phyloP scores from a whole-genome alignment of 2,888 invertebrate genomes.

The Itoplectis maculator region DNA sequence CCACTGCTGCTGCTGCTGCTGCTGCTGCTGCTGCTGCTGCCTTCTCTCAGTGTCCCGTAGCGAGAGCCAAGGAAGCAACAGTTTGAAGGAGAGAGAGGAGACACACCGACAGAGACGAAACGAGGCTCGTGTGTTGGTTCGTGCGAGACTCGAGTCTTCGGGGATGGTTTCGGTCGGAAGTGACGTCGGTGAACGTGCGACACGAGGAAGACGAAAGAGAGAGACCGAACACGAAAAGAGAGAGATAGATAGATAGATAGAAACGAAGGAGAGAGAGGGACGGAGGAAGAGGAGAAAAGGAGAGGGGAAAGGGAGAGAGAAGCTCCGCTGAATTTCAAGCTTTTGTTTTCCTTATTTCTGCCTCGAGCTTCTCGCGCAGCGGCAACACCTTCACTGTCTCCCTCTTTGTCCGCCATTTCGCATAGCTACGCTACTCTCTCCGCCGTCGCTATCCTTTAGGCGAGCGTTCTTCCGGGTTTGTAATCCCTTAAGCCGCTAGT shows the following conservation, averaged over 20 bases:
- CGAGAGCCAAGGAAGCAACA: conserved; percentile 60
- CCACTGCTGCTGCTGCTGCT: no score
- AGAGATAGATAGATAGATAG: no score
- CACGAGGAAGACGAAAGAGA: conserved; percentile 12
- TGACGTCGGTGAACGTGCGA: conserved; percentile 18
- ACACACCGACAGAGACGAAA: conserved; percentile 6
- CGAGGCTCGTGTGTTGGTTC: background rate
- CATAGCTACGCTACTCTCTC: conserved; percentile 2
- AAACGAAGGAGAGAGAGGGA: background rate
- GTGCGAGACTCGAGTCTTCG: conserved; percentile 9
- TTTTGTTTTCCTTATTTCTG: conserved; percentile 52
- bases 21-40: conserved; percentile 18
- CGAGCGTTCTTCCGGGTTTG: conserved; percentile 43
- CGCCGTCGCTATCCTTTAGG: conserved; percentile 28
- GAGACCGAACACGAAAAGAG: no score
- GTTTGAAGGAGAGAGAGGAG: conserved; percentile 55
- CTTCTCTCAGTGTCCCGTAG: conserved; percentile 34
- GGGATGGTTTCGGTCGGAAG: background rate
- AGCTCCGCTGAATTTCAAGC: conserved; percentile 24
- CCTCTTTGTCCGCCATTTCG: conserved; percentile 20
- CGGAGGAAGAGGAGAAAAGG: no score
- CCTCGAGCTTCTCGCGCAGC: conserved; percentile 26
- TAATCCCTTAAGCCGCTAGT: conserved; percentile 56
- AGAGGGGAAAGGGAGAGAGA: no score
- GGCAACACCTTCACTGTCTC: conserved; percentile 23